phyloP scores from a whole-genome alignment of 2,113 vertebrate genomes.

The Ceuthmochares aereus region DNA sequence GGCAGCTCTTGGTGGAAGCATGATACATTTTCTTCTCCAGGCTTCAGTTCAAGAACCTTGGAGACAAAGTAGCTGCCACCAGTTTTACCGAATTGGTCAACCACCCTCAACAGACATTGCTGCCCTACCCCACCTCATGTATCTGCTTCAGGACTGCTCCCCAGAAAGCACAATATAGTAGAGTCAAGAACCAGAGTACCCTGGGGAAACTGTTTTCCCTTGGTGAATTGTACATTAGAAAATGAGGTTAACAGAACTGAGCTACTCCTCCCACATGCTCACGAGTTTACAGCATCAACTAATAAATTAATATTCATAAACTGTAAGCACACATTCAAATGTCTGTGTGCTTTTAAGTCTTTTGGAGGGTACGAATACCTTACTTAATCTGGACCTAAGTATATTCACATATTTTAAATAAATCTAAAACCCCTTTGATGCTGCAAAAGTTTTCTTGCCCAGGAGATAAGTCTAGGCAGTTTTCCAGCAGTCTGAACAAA shows the following conservation, averaged over 20 bases:
- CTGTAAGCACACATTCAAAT: background rate
- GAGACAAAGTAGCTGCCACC: background rate
- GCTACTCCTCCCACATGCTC: background rate
- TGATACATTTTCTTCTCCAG: background rate
- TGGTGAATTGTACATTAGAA: background rate
- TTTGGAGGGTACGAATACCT: background rate
- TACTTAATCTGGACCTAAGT: slow-evolving; percentile 30
- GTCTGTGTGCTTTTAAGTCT: background rate
- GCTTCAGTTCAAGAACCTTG: background rate
- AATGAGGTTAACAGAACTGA: background rate
- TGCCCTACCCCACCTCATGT: background rate
- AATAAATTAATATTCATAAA: slow-evolving; percentile 1
- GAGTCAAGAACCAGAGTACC: background rate
- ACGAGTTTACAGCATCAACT: background rate
- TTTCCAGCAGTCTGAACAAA: slow-evolving; percentile 63
- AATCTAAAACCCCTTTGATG: slow-evolving; percentile 23
- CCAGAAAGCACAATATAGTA: rapidly evolving
- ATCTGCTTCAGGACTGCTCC: background rate
- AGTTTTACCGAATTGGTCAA: background rate
- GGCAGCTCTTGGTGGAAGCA: background rate
- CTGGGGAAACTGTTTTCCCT: background rate
- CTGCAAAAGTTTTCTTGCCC: slow-evolving; percentile 53
- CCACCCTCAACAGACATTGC: background rate
- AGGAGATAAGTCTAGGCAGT: slow-evolving; percentile 33
- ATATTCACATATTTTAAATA: background rate